Conservation (phyloP, 1,140 invertebrate genomes). For the Ditylenchus dipsaci region DNA sequence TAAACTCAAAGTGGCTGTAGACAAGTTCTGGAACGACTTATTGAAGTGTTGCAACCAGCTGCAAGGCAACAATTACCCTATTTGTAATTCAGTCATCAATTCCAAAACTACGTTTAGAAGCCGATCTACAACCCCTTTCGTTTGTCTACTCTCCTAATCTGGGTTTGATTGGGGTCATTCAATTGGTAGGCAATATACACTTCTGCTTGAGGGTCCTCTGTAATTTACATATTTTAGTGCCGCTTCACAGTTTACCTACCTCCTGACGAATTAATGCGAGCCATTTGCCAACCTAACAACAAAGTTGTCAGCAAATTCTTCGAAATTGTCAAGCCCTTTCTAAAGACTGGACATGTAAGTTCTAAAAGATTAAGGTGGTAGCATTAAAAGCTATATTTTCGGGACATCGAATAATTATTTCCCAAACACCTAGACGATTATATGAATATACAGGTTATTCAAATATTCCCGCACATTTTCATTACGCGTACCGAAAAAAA, state of each 20-base stretch:
- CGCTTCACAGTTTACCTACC: constrained; percentile 38
- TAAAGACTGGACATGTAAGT: neutral
- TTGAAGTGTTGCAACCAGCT: constrained; percentile 35
- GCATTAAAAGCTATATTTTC: no score
- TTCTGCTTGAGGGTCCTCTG: neutral
- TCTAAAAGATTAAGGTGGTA: neutral
- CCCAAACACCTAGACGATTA: no score
- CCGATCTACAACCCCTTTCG: constrained; percentile 20
- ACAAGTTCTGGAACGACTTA: constrained; percentile 31
- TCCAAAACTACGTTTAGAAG: constrained; percentile 5
- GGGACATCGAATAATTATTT: neutral
- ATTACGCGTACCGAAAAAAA: no score
- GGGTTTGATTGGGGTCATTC: constrained; percentile 29
- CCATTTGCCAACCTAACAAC: constrained; percentile 11
- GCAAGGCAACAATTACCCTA: constrained; percentile 3
- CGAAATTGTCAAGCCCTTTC: constrained; percentile 13
- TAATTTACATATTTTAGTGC: constrained; percentile 22
- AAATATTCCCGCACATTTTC: no score
- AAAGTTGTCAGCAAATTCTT: constrained; percentile 16
- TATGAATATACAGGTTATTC: no score
- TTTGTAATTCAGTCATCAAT: no score
- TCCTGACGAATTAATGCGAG: constrained; percentile 30
- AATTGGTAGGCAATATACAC: constrained; percentile 8
- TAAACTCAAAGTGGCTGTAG: constrained; percentile 11
- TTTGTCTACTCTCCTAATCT: constrained; percentile 23